These are phyloP conservation scores for Dermochelys coriacea DNA, from an alignment of 2,797 vertebrate species.

Conservation along the genomic window DNA sequence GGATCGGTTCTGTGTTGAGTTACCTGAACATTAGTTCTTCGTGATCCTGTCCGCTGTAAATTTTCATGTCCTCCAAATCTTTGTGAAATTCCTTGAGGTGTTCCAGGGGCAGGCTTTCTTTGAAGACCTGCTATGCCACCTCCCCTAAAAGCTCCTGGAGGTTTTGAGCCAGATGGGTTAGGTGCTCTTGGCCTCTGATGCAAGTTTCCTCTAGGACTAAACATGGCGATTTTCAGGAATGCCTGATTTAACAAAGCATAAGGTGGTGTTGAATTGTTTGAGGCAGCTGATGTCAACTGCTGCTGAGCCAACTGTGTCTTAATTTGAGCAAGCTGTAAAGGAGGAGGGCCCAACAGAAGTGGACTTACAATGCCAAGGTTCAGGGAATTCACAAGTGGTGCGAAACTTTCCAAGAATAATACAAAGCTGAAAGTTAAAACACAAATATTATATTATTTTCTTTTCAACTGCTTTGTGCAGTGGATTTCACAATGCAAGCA, in stretches of 20 bases:
- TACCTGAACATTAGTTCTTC: slow-evolving; percentile 81
- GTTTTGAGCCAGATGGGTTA: slow-evolving; percentile 71
- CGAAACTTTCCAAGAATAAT: slow-evolving; percentile 92
- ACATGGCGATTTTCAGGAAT: slow-evolving; percentile 88
- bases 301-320: slow-evolving; percentile 87
- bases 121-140: slow-evolving; percentile 79
- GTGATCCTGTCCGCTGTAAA: slow-evolving; percentile 75
- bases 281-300: slow-evolving; percentile 80
- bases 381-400: slow-evolving; percentile 90
- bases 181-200: slow-evolving; percentile 82
- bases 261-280: slow-evolving; percentile 76
- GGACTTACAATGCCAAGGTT: slow-evolving; percentile 87
- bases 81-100: slow-evolving; percentile 77
- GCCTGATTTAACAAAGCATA: slow-evolving; percentile 82
- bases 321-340: slow-evolving; percentile 88
- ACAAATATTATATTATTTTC: slow-evolving; percentile 88
- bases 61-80: slow-evolving; percentile 73
- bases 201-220: slow-evolving; percentile 86
- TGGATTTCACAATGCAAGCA: slow-evolving; percentile 75
- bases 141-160: slow-evolving; percentile 72
- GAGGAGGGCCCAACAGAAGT: slow-evolving; percentile 86
- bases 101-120: slow-evolving; percentile 71
- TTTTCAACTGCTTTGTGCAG: slow-evolving; percentile 64
- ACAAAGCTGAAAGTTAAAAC: slow-evolving; percentile 94
- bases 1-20: slow-evolving; percentile 79